Evolutionary conservation across 2,113 vertebrate genomes (phyloP).

Genomic region (Daboia siamensis): DNA sequence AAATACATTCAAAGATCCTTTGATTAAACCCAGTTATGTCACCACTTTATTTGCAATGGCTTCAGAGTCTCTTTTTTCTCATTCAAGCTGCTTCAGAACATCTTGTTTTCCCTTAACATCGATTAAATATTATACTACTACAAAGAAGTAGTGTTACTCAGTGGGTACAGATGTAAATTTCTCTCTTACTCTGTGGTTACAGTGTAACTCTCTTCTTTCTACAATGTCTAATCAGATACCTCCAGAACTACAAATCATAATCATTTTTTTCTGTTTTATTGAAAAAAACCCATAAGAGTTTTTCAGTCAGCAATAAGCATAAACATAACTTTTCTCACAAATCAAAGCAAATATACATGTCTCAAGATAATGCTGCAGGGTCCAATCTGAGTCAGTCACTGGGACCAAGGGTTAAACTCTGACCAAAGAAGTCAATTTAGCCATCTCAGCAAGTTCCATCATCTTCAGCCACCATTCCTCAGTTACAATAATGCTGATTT

Average conservation of each 20-base stretch:
- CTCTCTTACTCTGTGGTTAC: neutral
- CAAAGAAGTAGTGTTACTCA: neutral
- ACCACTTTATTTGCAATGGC: slow-evolving; percentile 35
- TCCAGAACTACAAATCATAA: neutral
- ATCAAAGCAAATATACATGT: no score
- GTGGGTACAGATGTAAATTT: neutral
- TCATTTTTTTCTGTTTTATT: neutral
- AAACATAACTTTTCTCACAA: no score
- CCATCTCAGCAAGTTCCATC: no score
- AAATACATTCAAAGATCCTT: slow-evolving; percentile 43
- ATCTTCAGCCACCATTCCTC: no score
- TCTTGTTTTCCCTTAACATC: neutral
- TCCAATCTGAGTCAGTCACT: no score
- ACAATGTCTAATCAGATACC: neutral
- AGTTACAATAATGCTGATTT: no score
- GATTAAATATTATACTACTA: neutral
- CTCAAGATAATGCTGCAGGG: no score
- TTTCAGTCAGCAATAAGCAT: neutral
- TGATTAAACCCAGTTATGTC: slow-evolving; percentile 47
- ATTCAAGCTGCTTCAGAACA: neutral
- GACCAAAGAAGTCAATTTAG: no score
- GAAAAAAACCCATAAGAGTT: neutral
- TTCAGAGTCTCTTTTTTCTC: slow-evolving; percentile 24
- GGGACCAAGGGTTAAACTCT: no score
- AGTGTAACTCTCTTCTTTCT: neutral